Base-by-base conservation (phyloP, 2,113 vertebrate genomes). In the Fukomys damarensis region DNA sequence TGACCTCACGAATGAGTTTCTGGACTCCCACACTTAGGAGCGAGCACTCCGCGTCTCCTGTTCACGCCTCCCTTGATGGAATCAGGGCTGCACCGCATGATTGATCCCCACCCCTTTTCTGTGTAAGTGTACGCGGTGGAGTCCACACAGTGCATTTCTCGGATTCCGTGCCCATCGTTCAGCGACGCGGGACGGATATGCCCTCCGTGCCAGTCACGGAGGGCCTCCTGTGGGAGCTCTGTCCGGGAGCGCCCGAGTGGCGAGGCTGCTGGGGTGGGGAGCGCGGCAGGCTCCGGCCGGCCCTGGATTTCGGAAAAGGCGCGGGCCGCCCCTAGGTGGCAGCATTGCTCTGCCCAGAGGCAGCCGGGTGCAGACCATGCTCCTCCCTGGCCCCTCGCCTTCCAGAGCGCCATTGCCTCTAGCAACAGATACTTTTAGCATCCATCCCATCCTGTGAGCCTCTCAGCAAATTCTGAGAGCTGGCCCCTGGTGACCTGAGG, bases 341-440 rank as follows among this genome's bases (percentile, higher is more conserved):
- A 96, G 97, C 96, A 93, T 98, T 93, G 95, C 83, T 74, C 96
- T 8, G 74, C 68, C 0, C 56, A 95, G 89, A 52, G 79, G 22
- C 22, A 0, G 24, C 49, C 46, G 0, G 0, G 10, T 17, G 41
- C 22, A 1, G 13, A 24, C 14, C 59, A 2, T 12, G 7, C 0
- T 4, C 3, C 17, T 17, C 49, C 3, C 11, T 4, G 12, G 4
- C 43, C 12, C 19, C 26, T 2, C 2, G 22, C 5, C 30, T 6
- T n/a, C n/a, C n/a, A n/a, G n/a, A n/a, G n/a, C n/a, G n/a, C n/a
- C n/a, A n/a, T n/a, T n/a, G n/a, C n/a, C n/a, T n/a, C n/a, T n/a
- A n/a, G 72, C 72, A 11, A 22, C 68, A 24, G 68, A 41, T 41
- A 41, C 20, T 41, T 38, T 61, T 35, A 66, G 17, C 28, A 7